Base-by-base conservation (phyloP, 1,140 invertebrate genomes). In the Calliphora vicina region DNA sequence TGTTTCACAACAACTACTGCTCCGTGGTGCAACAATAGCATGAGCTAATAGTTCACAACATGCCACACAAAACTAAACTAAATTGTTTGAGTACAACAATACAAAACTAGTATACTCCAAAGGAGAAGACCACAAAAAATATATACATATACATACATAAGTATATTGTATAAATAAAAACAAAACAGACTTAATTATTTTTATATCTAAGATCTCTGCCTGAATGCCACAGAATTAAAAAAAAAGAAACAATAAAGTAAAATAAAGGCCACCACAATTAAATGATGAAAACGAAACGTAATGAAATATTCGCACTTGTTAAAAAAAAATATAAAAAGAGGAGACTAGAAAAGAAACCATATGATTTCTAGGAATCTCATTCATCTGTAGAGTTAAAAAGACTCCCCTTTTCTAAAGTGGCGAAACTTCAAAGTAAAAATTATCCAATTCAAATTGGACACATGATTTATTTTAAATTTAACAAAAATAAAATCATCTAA, bases 1-100 rank as follows among this genome's bases (percentile, higher is more conserved):
- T 72, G 82, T 72, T 80, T 61, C 76, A 78, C 74, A 45, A 26
- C 29, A 78, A 23, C n/a, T 50, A 29, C 73, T 29, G 29, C 73
- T 29, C n/a, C 20, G 73, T 35, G 1, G 13, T 25, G 82, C 43
- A 71, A 42, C 50, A 78, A 74, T 71, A 29, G 42, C 74, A 43
- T 78, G 35, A 71, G 57, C 50, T 71, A 61, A 42, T 78, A 78
- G 74, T 25, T 45, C 74, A 78, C 43, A 43, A 13, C 20, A 43
- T 45, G 74, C 74, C 74, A 78, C 74, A 78, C 17, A 42, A 15
- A 27, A 73, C 17, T 1, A 74, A 74, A 78, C 61, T 67, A 23
- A 1, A 35, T 6, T 23, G 25, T 20, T 23, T 6, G 61, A 67
- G 23, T 3, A 23, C 4, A 67, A 67, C 17, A 67, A 35, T 35